These are phyloP conservation scores for Folsomia manolachei DNA, from an alignment of 2,888 invertebrate genomes.

Conservation along the genomic window DNA sequence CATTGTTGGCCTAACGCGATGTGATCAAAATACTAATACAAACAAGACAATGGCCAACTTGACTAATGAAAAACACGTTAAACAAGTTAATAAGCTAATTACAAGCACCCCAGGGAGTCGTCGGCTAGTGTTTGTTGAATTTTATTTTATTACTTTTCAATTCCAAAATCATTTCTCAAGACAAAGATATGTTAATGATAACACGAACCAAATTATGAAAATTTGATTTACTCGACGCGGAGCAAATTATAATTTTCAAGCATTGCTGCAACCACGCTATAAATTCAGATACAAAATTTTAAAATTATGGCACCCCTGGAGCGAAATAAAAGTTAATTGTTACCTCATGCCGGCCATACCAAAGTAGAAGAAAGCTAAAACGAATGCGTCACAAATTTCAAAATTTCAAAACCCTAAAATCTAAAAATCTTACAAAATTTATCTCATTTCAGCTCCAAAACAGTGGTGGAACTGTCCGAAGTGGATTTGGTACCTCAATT, in stretches of 20 bases:
- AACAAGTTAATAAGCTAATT: conserved; percentile 6
- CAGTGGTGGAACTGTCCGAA: not conserved
- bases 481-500: not conserved
- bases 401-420: not conserved
- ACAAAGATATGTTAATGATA: no score
- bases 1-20: no score
- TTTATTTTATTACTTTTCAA: no score
- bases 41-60: no score
- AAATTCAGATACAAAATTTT: not conserved
- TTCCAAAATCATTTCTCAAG: not conserved
- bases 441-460: not conserved
- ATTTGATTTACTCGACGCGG: not conserved
- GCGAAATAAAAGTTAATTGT: not conserved
- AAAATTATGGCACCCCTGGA: not conserved
- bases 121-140: not conserved
- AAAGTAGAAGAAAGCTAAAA: not conserved
- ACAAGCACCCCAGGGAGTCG: not conserved
- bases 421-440: not conserved
- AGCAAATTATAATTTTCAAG: not conserved
- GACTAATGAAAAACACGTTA: not conserved
- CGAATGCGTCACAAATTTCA: not conserved
- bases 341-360: no score
- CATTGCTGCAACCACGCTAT: not conserved
- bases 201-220: not conserved
- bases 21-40: no score